phyloP scores from a whole-genome alignment of 2,888 invertebrate genomes.

The Mylabris sibirica region DNA sequence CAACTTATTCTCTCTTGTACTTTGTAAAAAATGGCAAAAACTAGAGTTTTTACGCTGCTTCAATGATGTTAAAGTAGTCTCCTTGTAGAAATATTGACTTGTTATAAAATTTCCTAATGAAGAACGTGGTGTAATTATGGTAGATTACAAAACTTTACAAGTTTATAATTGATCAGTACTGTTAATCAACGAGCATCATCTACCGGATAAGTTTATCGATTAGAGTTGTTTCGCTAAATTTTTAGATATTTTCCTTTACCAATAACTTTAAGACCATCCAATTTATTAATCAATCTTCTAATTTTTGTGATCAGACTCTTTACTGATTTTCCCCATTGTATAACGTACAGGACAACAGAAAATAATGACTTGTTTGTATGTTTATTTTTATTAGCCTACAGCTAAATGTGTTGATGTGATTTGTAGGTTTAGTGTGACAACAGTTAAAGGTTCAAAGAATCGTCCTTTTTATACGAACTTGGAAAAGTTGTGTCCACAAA shows the following conservation, averaged over 20 bases:
- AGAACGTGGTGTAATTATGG: neutral
- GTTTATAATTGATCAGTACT: neutral
- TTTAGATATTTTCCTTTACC: too few relatives aligned
- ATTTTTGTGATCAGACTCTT: too few relatives aligned
- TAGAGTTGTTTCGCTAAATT: too few relatives aligned
- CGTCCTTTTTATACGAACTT: neutral
- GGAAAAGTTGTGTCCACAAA: neutral
- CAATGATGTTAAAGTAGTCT: too few relatives aligned
- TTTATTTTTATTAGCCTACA: neutral
- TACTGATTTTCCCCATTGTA: too few relatives aligned
- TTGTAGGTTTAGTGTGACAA: neutral
- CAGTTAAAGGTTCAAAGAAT: neutral
- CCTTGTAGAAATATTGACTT: neutral
- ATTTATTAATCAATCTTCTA: too few relatives aligned
- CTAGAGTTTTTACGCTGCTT: neutral
- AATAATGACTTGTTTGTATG: neutral
- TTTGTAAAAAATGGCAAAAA: neutral
- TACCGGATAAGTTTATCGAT: neutral
- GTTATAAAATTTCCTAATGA: neutral
- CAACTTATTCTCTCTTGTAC: too few relatives aligned
- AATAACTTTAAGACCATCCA: too few relatives aligned
- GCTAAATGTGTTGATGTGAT: neutral
- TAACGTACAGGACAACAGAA: neutral
- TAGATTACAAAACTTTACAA: neutral
- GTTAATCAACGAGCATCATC: neutral